Base-by-base conservation (phyloP, 2,888 invertebrate species). In the Dermolepida albohirtum region DNA sequence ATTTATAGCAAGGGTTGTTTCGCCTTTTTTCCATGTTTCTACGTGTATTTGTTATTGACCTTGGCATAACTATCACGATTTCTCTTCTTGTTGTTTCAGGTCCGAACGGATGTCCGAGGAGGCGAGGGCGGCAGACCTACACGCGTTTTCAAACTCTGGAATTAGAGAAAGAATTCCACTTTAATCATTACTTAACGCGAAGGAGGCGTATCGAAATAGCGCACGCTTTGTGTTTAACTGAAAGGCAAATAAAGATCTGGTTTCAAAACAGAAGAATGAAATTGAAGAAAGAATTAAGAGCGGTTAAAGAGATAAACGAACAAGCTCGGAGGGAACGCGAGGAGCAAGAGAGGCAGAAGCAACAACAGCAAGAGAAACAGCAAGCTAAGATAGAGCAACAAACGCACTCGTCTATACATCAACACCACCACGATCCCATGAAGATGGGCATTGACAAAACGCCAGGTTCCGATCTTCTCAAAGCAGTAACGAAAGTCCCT, bases 101-200 rank as follows among this genome's bases (percentile, higher is more conserved):
- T 84, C 97, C 97, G 67, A 97, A 97, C 83, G 96, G 96, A 71
- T 96, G 96, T 83, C 96, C 96, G 73, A 89, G 96, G 81, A 91
- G 96, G 83, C 90, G 97, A 80, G 97, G 97, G 71, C 89, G 98
- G 77, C 97, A 98, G 87, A 98, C 98, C 14, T 98, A 98, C 89
- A 98, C 97, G 74, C 92, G 97, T 80, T 97, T 97, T 89, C 98
- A 98, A 86, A 98, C 98, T 22, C 87, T 97, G 85, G 97, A 98
- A 84, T 89, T 98, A 85, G 98, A 98, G 85, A 97, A 97, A 86
- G 98, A 98, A 88, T 98, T 98, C 87, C 96, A 97, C 83, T 97
- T 96, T 87, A 98, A 97, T 86, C 96, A 97, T 83, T 98, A 98
- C 85, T 88, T 98, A 84, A 97, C 97, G 78, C 90, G 98, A 82